Percentiles rank a stretch among this genome's conserved stretches.
Evolutionary conservation across 2,888 invertebrate genomes (phyloP).

Genomic region (Leptothorax acervorum): DNA sequence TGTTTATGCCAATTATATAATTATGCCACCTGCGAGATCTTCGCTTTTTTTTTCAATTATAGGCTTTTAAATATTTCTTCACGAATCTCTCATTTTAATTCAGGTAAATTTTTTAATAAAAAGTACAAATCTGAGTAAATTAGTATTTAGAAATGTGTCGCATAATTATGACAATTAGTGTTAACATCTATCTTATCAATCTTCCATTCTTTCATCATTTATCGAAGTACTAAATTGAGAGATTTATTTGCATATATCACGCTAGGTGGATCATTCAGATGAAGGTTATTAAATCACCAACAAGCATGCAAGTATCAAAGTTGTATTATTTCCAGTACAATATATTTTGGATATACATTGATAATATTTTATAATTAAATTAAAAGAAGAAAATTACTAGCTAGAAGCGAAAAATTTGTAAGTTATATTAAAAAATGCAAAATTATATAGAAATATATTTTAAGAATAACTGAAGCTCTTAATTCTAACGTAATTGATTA

Average conservation of each 20-base stretch:
- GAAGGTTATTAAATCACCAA: slow-evolving; percentile 49
- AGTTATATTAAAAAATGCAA: not conserved
- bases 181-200: not conserved
- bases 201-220: slow-evolving; percentile 16
- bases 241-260: not conserved
- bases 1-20: no score
- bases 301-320: slow-evolving; percentile 40
- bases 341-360: slow-evolving; percentile 10
- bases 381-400: not conserved
- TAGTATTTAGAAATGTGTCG: not conserved
- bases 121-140: not conserved
- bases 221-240: not conserved
- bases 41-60: no score
- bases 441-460: not conserved
- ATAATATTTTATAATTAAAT: slow-evolving; percentile 30
- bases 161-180: not conserved
- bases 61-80: not conserved
- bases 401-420: not conserved
- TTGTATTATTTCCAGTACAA: slow-evolving; percentile 23
- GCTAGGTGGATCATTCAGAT: slow-evolving; percentile 14
- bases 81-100: not conserved
- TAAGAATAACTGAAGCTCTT: slow-evolving; percentile 17
- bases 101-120: not conserved
- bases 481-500: slow-evolving; percentile 1
- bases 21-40: no score